Base-by-base conservation (phyloP, 1,140 invertebrate genomes). In the Oncopodura yosiiana region DNA sequence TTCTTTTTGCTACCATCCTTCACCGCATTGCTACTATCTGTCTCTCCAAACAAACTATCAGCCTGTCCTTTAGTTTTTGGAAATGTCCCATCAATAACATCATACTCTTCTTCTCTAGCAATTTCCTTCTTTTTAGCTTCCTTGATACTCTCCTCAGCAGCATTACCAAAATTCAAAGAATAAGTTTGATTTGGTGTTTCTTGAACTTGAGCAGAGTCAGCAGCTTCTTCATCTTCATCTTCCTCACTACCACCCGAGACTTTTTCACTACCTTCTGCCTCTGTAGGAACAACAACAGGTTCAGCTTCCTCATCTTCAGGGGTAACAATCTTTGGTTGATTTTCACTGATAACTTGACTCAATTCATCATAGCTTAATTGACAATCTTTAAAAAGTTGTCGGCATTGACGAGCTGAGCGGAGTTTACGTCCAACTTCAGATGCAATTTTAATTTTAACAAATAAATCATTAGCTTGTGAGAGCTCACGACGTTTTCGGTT, bases 401-500 rank as follows among this genome's bases (percentile, higher is more conserved):
- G 48, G 45, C 55, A 57, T 30, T 57, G 55, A 12, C 55, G 26
- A 12, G 48, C 18, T 18, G 39, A 51, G 45, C 48, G 39, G 9
- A 51, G 19, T 39, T 51, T 57, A 18, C 32, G 23, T 14, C 48
- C 49, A 9, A 43, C 41, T 32, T 57, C 49, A 6, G 27, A 23
- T 18, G 48, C 55, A n/a, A 57, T 45, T n/a, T 50, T 32, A 6
- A 29, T 11, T 37, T 27, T 48, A 23, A 38, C n/a, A 4, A 9
- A 18, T 37, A 37, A 44, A 4, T 32, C 32, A 19, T 11, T 18
- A 19, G 45, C 45, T 30, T 48, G 18, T 12, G n/a, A n/a, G n/a
- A n/a, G n/a, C n/a, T n/a, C n/a, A n/a, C n/a, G n/a, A n/a, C n/a
- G n/a, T n/a, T n/a, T n/a, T n/a, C n/a, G n/a, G n/a, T n/a, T n/a